phyloP scores from a whole-genome alignment of 2,113 vertebrate species.

The Calidris pugnax region DNA sequence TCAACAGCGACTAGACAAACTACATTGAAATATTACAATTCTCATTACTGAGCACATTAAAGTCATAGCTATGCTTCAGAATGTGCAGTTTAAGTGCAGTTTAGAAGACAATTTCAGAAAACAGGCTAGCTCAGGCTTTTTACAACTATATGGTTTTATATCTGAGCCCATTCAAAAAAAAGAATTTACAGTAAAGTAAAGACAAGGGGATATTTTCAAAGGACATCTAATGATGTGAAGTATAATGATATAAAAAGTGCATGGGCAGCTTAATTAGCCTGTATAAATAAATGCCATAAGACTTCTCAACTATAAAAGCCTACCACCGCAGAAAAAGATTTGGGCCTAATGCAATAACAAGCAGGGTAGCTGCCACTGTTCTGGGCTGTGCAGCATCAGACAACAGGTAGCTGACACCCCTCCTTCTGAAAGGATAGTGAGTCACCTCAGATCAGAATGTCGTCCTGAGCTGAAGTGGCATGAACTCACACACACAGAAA shows the following conservation, averaged over 20 bases:
- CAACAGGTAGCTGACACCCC: not conserved
- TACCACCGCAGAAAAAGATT: too few species aligned
- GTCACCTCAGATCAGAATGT: not conserved
- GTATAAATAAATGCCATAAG: not conserved
- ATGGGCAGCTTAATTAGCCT: not conserved
- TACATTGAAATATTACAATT: not conserved
- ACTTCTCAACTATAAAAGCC: not conserved
- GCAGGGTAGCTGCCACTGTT: not conserved
- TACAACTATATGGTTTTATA: not conserved
- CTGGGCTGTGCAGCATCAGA: not conserved
- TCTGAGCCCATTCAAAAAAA: not conserved
- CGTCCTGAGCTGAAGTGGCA: not conserved
- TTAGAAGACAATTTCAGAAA: not conserved
- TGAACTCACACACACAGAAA: not conserved
- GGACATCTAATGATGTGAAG: not conserved
- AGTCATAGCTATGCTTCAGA: not conserved
- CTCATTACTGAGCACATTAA: not conserved
- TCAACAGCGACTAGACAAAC: not conserved
- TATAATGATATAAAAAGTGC: not conserved
- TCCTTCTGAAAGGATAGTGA: not conserved
- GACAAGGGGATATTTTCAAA: not conserved
- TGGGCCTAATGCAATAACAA: not conserved
- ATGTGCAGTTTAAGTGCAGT: not conserved
- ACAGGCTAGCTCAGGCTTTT: not conserved
- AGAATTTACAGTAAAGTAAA: not conserved